phyloP scores from a whole-genome alignment of 2,888 invertebrate species.

The Stenolophus ochropezus region DNA sequence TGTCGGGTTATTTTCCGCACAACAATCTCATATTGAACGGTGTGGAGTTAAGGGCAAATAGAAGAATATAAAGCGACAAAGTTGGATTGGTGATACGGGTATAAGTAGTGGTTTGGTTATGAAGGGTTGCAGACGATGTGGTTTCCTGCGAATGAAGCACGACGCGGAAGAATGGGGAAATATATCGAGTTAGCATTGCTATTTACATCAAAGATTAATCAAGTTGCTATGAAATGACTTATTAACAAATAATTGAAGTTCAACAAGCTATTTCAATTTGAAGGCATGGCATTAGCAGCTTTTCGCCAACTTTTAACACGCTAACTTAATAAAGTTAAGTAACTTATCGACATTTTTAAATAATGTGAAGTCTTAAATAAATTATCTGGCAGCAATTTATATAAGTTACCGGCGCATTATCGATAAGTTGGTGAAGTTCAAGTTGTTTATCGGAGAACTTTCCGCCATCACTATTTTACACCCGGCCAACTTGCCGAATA shows the following conservation, averaged over 20 bases:
- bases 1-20: not conserved
- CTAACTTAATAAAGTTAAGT: slow-evolving; percentile 35
- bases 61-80: not conserved
- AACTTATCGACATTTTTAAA: slow-evolving; percentile 43
- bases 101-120: no score
- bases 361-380: slow-evolving; percentile 40
- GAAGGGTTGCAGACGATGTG: not conserved
- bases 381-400: slow-evolving; percentile 33
- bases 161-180: not conserved
- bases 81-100: not conserved
- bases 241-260: slow-evolving; percentile 36
- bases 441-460: slow-evolving; percentile 39
- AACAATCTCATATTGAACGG: not conserved
- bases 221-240: slow-evolving; percentile 13
- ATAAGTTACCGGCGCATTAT: slow-evolving; percentile 34
- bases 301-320: slow-evolving; percentile 19
- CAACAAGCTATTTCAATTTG: slow-evolving; percentile 40
- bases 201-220: slow-evolving; percentile 34
- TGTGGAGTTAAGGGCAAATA: no score
- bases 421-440: slow-evolving; percentile 18
- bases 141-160: not conserved
- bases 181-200: slow-evolving; percentile 15
- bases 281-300: not conserved
- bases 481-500: not conserved
- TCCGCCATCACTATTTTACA: slow-evolving; percentile 26